Evolutionary conservation across 2,797 vertebrate species (phyloP).

Genomic region (Coreius guichenoti): DNA sequence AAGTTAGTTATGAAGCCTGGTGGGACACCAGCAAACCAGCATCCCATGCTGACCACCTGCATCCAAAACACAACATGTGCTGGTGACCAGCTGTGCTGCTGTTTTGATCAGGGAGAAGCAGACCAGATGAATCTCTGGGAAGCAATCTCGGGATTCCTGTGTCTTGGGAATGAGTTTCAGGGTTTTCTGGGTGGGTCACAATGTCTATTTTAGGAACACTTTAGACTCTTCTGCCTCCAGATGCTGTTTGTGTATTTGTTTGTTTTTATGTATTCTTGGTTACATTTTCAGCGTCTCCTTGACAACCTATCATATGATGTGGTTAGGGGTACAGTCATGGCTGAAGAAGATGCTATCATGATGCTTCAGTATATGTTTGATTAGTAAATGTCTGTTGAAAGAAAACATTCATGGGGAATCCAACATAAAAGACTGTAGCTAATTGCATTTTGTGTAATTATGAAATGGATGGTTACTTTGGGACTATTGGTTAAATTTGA

Average conservation of each 20-base stretch:
- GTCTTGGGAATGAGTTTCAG: conserved; percentile 17
- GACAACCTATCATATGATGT: not conserved
- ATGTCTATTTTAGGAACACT: conserved; percentile 5
- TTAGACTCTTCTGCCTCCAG: conserved; percentile 6
- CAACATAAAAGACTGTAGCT: not conserved
- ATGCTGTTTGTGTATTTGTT: conserved; percentile 33
- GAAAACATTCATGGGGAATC: not conserved
- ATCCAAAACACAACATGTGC: not conserved
- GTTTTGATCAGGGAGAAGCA: not conserved
- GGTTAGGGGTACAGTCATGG: not conserved
- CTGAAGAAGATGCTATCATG: not conserved
- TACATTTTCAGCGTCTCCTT: not conserved
- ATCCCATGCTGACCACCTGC: not conserved
- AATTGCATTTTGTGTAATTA: not conserved
- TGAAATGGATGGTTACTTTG: not conserved
- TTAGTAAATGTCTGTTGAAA: not conserved
- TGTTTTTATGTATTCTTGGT: conserved; percentile 6
- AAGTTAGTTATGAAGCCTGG: conserved; percentile 6
- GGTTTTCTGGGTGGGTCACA: conserved; percentile 28
- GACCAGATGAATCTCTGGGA: conserved; percentile 2
- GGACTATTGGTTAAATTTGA: not conserved
- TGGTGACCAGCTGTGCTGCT: not conserved
- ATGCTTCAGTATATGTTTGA: not conserved
- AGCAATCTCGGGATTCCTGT: conserved; percentile 15
- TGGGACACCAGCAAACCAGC: conserved; percentile 7